These are phyloP conservation scores for Alsophila aescularia DNA, from an alignment of 2,888 invertebrate species.

Conservation along the genomic window DNA sequence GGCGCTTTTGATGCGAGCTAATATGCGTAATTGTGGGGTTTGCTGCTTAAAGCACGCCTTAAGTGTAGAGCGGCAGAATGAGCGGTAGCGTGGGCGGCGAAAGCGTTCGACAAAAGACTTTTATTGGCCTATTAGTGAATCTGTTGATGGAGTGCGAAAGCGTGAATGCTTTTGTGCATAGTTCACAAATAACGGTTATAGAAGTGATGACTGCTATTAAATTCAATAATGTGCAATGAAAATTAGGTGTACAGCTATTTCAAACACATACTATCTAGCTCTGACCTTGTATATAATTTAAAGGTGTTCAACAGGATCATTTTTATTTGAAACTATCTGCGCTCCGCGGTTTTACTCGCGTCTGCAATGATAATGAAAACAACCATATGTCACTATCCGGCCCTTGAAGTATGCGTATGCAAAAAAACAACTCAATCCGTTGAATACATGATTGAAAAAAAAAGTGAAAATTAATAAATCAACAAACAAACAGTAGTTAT, in stretches of 20 bases:
- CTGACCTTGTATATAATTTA: too few relatives aligned
- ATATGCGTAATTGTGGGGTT: slow-evolving; percentile 83
- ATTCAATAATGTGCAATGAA: background rate
- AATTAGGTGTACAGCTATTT: background rate
- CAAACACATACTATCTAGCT: too few relatives aligned
- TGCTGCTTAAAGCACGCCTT: slow-evolving; percentile 59
- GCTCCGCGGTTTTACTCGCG: too few relatives aligned
- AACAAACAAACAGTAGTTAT: too few relatives aligned
- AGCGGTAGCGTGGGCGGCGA: slow-evolving; percentile 39
- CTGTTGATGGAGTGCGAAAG: slow-evolving; percentile 14
- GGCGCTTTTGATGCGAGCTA: slow-evolving; percentile 77
- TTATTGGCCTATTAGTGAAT: slow-evolving; percentile 29
- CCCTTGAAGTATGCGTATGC: too few relatives aligned
- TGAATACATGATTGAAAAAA: too few relatives aligned
- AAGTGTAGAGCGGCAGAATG: slow-evolving; percentile 49
- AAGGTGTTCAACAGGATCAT: too few relatives aligned
- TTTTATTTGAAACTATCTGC: too few relatives aligned
- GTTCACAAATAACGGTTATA: slow-evolving; percentile 7
- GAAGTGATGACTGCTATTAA: background rate
- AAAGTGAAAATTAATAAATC: too few relatives aligned
- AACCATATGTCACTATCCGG: too few relatives aligned
- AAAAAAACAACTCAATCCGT: too few relatives aligned
- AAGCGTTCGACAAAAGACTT: slow-evolving; percentile 32
- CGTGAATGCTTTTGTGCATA: slow-evolving; percentile 15
- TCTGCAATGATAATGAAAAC: too few relatives aligned